Evolutionary conservation across 2,113 vertebrate genomes (phyloP).

Genomic region (Psittacara wagleri): DNA sequence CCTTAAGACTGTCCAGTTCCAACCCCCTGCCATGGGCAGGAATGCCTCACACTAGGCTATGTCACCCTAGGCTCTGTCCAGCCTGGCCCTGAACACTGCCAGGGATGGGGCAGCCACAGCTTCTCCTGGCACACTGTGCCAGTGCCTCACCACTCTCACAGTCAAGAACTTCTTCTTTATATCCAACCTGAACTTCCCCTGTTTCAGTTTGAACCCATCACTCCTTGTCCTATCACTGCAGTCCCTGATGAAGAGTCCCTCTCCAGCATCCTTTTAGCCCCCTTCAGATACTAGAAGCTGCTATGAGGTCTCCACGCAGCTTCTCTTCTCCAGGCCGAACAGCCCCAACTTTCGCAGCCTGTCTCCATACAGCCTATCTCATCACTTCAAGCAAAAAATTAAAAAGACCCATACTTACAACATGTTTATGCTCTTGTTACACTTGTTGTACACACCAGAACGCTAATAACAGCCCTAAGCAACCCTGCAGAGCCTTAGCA

Average conservation of each 20-base stretch:
- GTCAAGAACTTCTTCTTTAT: neutral
- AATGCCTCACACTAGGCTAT: neutral
- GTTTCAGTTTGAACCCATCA: neutral
- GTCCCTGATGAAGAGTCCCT: neutral
- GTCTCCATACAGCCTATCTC: too few species aligned
- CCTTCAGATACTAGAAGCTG: neutral
- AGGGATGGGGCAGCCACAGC: neutral
- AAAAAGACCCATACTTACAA: slow-evolving; percentile 24
- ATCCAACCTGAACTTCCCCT: neutral
- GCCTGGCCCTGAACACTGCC: neutral
- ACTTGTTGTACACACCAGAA: slow-evolving; percentile 33
- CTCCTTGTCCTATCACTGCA: neutral
- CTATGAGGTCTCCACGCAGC: neutral
- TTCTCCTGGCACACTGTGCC: neutral
- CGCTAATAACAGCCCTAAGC: slow-evolving; percentile 48
- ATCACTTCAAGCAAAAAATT: neutral
- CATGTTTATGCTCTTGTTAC: slow-evolving; percentile 65
- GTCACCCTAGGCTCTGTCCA: neutral
- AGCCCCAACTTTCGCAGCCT: neutral
- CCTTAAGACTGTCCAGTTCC: neutral
- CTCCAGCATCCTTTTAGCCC: neutral
- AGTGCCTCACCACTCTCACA: neutral
- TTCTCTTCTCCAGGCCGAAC: neutral
- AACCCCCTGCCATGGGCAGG: neutral
- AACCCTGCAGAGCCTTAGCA: neutral